A percentile compares a stretch with the other conserved stretches of the same genome.
These are phyloP conservation scores for Lapara coniferarum DNA, from an alignment of 2,888 invertebrate species.

Conservation along the genomic window DNA sequence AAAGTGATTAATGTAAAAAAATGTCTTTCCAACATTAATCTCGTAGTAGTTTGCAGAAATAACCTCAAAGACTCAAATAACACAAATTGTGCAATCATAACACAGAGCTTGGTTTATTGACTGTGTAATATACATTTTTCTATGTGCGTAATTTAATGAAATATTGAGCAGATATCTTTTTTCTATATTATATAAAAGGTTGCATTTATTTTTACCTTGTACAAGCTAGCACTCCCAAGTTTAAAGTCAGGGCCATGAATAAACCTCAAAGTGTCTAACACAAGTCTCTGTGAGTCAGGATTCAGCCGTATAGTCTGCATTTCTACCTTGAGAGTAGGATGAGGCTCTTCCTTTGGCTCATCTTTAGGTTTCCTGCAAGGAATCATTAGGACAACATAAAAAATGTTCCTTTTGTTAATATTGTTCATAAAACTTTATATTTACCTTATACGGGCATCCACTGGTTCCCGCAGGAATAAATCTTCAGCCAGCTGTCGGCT, in stretches of 20 bases:
- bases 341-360: conserved; percentile 74
- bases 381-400: conserved; percentile 30
- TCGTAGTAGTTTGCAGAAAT: too few relatives aligned
- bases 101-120: too few relatives aligned
- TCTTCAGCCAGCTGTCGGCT: conserved; percentile 85
- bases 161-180: neutral
- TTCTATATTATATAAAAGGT: neutral
- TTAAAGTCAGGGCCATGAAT: conserved; percentile 89
- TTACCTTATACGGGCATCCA: conserved; percentile 85
- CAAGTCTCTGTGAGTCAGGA: conserved; percentile 87
- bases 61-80: too few relatives aligned
- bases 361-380: conserved; percentile 67
- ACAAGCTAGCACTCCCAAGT: conserved; percentile 80
- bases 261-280: conserved; percentile 88
- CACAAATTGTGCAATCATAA: too few relatives aligned
- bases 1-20: too few relatives aligned
- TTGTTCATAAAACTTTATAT: conserved; percentile 28
- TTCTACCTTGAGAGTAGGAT: conserved; percentile 87
- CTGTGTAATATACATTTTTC: too few relatives aligned
- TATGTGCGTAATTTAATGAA: too few relatives aligned
- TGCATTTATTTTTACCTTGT: conserved; percentile 71
- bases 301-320: conserved; percentile 88
- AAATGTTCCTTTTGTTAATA: conserved; percentile 37
- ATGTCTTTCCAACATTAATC: too few relatives aligned
- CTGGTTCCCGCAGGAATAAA: conserved; percentile 85